Percentiles rank a stretch among this genome's conserved stretches.
Evolutionary conservation across 2,797 vertebrate species (phyloP).

Genomic region (Dicrostonyx torquatus): DNA sequence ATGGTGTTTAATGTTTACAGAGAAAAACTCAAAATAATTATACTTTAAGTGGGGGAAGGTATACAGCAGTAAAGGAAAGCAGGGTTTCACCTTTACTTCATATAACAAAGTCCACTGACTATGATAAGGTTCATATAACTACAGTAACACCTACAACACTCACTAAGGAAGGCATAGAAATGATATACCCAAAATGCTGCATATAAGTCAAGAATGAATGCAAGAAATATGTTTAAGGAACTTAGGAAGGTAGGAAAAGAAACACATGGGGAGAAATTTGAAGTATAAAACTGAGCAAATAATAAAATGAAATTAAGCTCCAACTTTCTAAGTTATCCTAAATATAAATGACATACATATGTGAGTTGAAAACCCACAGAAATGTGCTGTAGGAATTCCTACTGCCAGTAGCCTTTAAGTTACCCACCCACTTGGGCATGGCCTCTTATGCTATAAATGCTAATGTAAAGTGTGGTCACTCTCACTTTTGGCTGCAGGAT

Average conservation of each 20-base stretch:
- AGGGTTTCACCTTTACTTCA: neutral
- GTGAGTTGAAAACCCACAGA: neutral
- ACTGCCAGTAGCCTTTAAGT: no score
- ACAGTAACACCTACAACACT: neutral
- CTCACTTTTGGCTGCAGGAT: no score
- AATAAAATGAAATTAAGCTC: neutral
- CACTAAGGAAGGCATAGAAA: neutral
- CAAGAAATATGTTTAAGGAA: neutral
- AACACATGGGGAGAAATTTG: neutral
- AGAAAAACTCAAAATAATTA: neutral
- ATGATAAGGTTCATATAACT: no score
- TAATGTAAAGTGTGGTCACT: no score
- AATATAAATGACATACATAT: neutral
- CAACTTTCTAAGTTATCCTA: neutral
- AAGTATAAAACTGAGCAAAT: neutral
- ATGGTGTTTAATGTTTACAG: conserved; percentile 7
- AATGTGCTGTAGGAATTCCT: neutral
- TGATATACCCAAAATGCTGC: neutral
- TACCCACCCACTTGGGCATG: no score
- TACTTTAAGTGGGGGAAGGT: neutral
- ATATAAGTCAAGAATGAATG: neutral
- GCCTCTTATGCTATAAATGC: no score
- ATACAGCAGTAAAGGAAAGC: neutral
- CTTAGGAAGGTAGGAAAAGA: neutral
- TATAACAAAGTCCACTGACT: neutral